These are phyloP conservation scores for Coecobrya sp. DNA, from an alignment of 2,888 invertebrate genomes.

Conservation along the genomic window DNA sequence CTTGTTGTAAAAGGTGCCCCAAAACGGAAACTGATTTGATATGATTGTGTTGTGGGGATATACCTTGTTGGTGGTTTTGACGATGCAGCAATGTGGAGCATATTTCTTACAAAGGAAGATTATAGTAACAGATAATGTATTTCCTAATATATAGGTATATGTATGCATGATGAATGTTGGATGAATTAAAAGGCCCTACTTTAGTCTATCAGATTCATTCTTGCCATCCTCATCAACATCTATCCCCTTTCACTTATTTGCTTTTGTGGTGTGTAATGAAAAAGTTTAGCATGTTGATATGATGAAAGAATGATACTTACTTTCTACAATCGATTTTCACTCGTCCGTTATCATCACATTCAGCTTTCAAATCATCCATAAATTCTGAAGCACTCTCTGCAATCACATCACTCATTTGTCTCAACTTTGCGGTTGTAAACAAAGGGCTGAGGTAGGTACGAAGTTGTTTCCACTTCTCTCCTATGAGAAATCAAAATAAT, in stretches of 20 bases:
- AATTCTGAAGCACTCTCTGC: constrained; percentile 79
- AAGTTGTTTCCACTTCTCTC: constrained; percentile 85
- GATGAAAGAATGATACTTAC: constrained; percentile 71
- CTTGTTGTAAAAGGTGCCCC: neutral
- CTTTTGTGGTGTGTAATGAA: neutral
- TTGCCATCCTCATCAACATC: neutral
- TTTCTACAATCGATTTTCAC: constrained; percentile 84
- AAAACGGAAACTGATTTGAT: neutral
- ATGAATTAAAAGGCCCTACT: neutral
- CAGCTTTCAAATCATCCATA: constrained; percentile 75
- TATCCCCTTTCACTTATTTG: neutral
- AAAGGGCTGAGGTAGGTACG: constrained; percentile 81
- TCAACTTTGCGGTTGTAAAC: constrained; percentile 84
- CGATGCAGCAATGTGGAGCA: too few species aligned
- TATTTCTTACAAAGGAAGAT: too few species aligned
- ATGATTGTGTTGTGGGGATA: too few species aligned
- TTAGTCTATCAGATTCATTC: neutral
- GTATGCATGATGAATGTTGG: neutral
- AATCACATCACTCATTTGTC: constrained; percentile 81
- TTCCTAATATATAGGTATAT: neutral
- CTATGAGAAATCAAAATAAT: constrained; percentile 79
- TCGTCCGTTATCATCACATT: constrained; percentile 76
- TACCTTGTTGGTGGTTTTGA: neutral
- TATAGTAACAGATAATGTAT: neutral
- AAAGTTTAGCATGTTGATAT: neutral